These are phyloP conservation scores for Ooceraea biroi DNA, from an alignment of 1,140 invertebrate genomes.

Conservation along the genomic window DNA sequence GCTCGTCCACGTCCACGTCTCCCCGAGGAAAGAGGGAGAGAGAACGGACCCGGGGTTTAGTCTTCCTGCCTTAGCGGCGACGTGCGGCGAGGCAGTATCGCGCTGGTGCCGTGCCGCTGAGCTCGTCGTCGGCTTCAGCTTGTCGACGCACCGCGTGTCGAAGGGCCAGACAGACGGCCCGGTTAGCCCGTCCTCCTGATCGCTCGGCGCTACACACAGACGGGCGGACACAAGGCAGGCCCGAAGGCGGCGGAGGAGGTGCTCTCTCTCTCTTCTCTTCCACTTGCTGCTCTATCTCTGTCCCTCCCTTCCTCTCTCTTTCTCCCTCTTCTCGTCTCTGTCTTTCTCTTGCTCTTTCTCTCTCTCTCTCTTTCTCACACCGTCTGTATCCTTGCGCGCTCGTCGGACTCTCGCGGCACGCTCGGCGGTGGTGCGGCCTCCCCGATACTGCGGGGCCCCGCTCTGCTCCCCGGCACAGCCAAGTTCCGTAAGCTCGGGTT, in stretches of 20 bases:
- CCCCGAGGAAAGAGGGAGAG: slow-evolving; percentile 1
- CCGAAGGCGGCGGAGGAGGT: slow-evolving; percentile 67
- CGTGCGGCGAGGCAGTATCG: slow-evolving; percentile 49
- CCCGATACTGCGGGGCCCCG: slow-evolving; percentile 23
- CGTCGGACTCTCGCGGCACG: slow-evolving; percentile 40
- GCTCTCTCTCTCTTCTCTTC: slow-evolving; percentile 34
- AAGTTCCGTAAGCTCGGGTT: slow-evolving; percentile 45
- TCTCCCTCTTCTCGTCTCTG: slow-evolving; percentile 1
- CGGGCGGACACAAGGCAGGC: slow-evolving; percentile 63
- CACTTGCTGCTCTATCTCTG: neutral
- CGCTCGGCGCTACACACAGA: slow-evolving; percentile 62
- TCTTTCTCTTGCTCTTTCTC: slow-evolving; percentile 37
- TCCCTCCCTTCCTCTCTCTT: slow-evolving; percentile 29
- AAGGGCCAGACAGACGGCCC: slow-evolving; percentile 74
- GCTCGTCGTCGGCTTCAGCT: slow-evolving; percentile 60
- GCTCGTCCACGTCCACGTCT: neutral
- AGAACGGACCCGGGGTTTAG: slow-evolving; percentile 18
- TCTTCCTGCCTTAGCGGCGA: slow-evolving; percentile 32
- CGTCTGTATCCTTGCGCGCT: slow-evolving; percentile 74
- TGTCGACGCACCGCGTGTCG: slow-evolving; percentile 72
- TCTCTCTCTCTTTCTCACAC: slow-evolving; percentile 53
- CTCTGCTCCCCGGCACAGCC: slow-evolving; percentile 31
- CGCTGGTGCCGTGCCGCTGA: slow-evolving; percentile 22
- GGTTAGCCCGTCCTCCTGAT: slow-evolving; percentile 72
- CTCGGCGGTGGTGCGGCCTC: slow-evolving; percentile 51